Evolutionary conservation across 2,888 invertebrate species (phyloP), one percentile per base, ranked within the genome.

Genomic region (Drosophila acutilabella): DNA sequence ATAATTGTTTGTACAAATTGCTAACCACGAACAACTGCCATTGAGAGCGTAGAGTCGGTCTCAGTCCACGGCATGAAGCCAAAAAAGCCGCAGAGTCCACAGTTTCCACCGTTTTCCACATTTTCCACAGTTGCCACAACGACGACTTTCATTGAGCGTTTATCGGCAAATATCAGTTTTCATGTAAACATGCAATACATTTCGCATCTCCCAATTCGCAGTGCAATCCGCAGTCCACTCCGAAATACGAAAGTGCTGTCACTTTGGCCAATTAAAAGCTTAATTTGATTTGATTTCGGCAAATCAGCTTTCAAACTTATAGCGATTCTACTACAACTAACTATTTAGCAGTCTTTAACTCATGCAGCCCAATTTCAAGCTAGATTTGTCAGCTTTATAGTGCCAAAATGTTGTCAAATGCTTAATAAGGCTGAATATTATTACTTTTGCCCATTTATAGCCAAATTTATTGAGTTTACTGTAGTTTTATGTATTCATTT

Each of bases 141-240:
- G 40, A 23, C 81, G 73, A 87, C 85, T 86, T 86, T 86, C 85
- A 88, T 86, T 86, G 89, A 88, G 71, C 89, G 84, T 87, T 88
- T 86, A 89, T 86, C 85, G 85, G 74, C 69, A 71, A 80, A 80
- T 87, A 86, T 89, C 89, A 78, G 82, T 81, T 86, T 88, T 87
- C 89, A 87, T 88, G 89, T 89, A 89, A 86, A 87, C 89, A 86
- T 89, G 86, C 86, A 86, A 86, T 87, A 88, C 75, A 85, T 87
- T 89, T 87, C 78, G 84, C 82, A 78, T 79, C 82, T 81, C 67
- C 47, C 77, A 51, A 38, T 59, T 14, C 40, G 33, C 51, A 56
- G 18, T 45, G 44, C 44, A 20, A 7, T 23, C 23, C 8, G 11
- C 36, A 36, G 36, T 36, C 36, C 36, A 36, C 13, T 36, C 36